Conservation (phyloP, 23 tunicate genomes). For the Styela clava region DNA sequence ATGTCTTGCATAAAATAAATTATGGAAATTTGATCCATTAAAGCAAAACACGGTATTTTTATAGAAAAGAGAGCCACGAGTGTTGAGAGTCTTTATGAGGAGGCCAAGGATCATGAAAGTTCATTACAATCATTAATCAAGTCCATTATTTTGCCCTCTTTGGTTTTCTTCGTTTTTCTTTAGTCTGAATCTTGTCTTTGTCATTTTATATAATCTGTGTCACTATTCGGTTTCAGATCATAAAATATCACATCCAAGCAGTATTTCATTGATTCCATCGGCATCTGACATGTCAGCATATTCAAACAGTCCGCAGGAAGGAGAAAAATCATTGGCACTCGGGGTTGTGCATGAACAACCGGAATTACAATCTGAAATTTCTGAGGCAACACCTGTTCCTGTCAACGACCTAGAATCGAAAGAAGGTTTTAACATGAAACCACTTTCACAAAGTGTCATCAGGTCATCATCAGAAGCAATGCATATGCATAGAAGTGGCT, state of each 20-base stretch:
- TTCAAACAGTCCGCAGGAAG: not conserved
- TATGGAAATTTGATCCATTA: too few relatives aligned
- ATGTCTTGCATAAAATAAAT: too few relatives aligned
- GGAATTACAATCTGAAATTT: not conserved
- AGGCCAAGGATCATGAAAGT: too few relatives aligned
- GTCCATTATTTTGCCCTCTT: too few relatives aligned
- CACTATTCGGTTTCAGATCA: not conserved
- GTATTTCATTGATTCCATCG: not conserved
- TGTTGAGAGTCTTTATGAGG: too few relatives aligned
- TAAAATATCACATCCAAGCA: not conserved
- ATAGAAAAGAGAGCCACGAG: too few relatives aligned
- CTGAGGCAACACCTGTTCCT: not conserved
- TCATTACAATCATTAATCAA: too few relatives aligned
- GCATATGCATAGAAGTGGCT: not conserved
- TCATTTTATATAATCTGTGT: too few relatives aligned
- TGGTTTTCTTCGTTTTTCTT: too few relatives aligned
- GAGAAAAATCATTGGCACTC: not conserved
- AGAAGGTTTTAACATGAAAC: not conserved
- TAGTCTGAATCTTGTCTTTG: too few relatives aligned
- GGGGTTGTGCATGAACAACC: not conserved
- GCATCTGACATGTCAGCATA: not conserved
- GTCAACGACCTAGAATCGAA: not conserved
- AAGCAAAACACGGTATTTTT: too few relatives aligned
- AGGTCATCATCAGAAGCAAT: not conserved
- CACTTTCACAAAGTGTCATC: not conserved